These are phyloP conservation scores for Austrolebias charrua DNA, from an alignment of 2,797 vertebrate species.

Conservation along the genomic window DNA sequence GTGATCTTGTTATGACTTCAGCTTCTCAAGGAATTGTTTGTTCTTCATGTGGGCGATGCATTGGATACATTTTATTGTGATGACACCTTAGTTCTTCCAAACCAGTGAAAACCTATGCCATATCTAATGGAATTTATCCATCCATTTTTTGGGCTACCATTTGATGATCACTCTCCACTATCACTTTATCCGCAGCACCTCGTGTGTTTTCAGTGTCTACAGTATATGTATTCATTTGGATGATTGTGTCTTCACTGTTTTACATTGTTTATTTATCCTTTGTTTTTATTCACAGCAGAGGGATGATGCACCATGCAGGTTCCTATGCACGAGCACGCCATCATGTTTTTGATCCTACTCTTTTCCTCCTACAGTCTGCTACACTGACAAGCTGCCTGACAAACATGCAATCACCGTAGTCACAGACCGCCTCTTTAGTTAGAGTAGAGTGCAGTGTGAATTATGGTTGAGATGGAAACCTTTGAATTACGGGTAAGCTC, in stretches of 20 bases:
- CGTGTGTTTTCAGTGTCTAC: not conserved
- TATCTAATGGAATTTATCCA: no score
- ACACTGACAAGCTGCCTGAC: slow-evolving; percentile 75
- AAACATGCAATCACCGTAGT: slow-evolving; percentile 80
- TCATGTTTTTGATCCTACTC: slow-evolving; percentile 56
- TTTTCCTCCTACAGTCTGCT: slow-evolving; percentile 61
- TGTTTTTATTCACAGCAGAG: slow-evolving; percentile 35
- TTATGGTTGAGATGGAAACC: slow-evolving; percentile 80
- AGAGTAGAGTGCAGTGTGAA: slow-evolving; percentile 75
- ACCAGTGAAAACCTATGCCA: no score
- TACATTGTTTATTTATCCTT: not conserved
- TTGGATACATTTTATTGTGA: no score
- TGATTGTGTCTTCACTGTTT: not conserved
- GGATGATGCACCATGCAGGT: slow-evolving; percentile 40
- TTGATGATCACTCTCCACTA: not conserved
- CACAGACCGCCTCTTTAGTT: slow-evolving; percentile 79
- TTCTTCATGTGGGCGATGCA: no score
- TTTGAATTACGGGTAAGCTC: slow-evolving; percentile 79
- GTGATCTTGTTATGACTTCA: no score
- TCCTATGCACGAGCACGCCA: slow-evolving; percentile 54
- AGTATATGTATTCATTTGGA: not conserved
- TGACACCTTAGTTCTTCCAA: no score
- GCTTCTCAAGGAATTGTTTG: no score
- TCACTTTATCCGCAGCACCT: not conserved
- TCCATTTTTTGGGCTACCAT: no score